Evolutionary conservation across 2,797 vertebrate species (phyloP), one percentile per base, ranked within the genome.

Genomic region (Okamejei kenojei): DNA sequence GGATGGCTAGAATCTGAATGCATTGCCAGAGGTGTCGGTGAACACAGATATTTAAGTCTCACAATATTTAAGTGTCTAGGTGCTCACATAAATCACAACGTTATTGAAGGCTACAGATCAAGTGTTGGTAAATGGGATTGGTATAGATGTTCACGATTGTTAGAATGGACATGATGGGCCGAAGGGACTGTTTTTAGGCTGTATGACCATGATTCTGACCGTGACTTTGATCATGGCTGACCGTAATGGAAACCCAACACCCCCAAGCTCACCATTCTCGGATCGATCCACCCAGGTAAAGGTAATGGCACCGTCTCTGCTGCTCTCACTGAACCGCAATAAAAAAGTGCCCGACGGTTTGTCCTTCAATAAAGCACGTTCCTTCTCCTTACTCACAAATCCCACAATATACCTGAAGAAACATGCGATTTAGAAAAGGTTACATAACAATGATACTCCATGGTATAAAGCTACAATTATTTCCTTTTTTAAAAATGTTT

Each of bases 321-420:
- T 98, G 93, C 98, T 99, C 96, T 99, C 99, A 65, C 99, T 99
- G 95, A 99, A 99, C 94, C 99, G 96, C 93, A 99, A 93, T 76
- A 99, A 96, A 95, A 99, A 99, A 0, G 98, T 99, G 26, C 98
- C 99, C 0, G 98, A 97, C 93, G 97, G 97, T 95, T 97, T 97
- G 95, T 97, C 98, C 95, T 98, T 99, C 91, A 99, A 96, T 95
- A 99, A 95, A 90, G 96, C 95, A 0, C 98, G 96, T 94, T 99
- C 98, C 95, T 96, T 98, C 95, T 98, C 99, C 96, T 99, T 99
- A 94, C 98, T 99, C 93, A 99, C 98, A 94, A 99, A 99, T 93
- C 99, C 99, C 98, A 99, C 99, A 94, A 99, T 94, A 58, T 97
- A 98, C 94, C 99, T 99, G 95, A 93, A 93, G 29, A 90, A 71